Evolutionary conservation across 2,888 invertebrate genomes (phyloP).

Genomic region (Oithona nana): DNA sequence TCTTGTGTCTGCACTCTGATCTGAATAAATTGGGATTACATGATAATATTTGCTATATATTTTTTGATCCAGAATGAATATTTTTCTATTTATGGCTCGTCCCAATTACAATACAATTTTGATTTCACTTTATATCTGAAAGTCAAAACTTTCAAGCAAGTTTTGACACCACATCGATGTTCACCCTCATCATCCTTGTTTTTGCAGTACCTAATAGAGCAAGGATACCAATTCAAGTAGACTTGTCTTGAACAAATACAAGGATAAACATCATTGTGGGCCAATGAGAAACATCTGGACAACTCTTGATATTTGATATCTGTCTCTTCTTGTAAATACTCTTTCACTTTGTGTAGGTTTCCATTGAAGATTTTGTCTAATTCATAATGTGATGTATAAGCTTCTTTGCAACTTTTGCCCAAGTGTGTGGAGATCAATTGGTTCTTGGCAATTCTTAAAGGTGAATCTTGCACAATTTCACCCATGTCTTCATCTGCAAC

Average conservation of each 20-base stretch:
- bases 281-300: not conserved
- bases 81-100: not conserved
- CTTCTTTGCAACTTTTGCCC: not conserved
- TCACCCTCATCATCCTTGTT: constrained; percentile 13
- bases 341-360: not conserved
- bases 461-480: constrained; percentile 1
- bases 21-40: no score
- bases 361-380: constrained; percentile 6
- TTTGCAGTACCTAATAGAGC: constrained; percentile 9
- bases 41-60: no score
- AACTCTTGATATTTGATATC: not conserved
- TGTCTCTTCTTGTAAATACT: not conserved
- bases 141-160: constrained; percentile 5
- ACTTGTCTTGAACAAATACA: not conserved
- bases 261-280: not conserved
- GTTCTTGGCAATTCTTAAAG: not conserved
- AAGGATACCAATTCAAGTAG: not conserved
- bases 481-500: constrained; percentile 10
- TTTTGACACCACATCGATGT: constrained; percentile 14
- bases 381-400: not conserved
- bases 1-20: no score
- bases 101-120: constrained; percentile 2
- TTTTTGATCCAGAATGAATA: no score
- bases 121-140: not conserved
- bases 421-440: constrained; percentile 2